Base-by-base conservation (phyloP, 2,888 invertebrate species). In the Drosophila suboccidentalis region DNA sequence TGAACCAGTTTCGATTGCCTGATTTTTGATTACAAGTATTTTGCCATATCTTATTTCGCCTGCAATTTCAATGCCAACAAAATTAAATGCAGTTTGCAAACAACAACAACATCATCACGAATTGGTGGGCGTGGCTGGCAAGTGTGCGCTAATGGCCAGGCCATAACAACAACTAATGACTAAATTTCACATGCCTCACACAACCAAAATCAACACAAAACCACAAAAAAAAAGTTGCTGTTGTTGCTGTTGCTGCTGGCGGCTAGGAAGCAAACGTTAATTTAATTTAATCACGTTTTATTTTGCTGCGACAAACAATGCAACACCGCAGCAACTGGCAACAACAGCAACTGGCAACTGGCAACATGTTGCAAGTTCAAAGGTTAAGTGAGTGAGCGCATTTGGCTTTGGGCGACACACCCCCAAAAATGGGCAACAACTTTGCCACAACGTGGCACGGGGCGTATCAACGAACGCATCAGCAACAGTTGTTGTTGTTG, bases 341-440 rank as follows among this genome's bases (percentile, higher is more conserved):
- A 17, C 51, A 59, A 3, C 55, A 41, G 5, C 50, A 55, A 22
- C 22, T 22, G 22, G 22, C 19, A 26, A 26, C 26, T 26, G 26
- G 19, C 39, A 78, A 69, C 73, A 80, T 61, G 74, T 66, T 85
- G 74, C 62, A 77, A 82, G 89, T 89, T 87, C 89, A 86, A 86
- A 87, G 85, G 89, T 86, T 86, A 86, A 86, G 87, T 87, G 85
- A 86, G 85, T 86, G 89, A 87, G 89, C 89, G 73, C 74, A 83
- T 87, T 85, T 87, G 87, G 81, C 89, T 74, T 67, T 58, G 54
- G 82, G 88, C 80, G 81, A 72, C 84, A 86, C 89, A 90, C 88
- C 90, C 90, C 84, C 87, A 74, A 78, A 69, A 77, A 66, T 46
- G 62, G 63, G 63, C 72, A 78, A 72, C 51, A 68, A 26, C 26